Percentiles rank a stretch among this genome's conserved stretches.
phyloP scores from a whole-genome alignment of 2,888 invertebrate genomes.

The Choristoneura rosaceana region DNA sequence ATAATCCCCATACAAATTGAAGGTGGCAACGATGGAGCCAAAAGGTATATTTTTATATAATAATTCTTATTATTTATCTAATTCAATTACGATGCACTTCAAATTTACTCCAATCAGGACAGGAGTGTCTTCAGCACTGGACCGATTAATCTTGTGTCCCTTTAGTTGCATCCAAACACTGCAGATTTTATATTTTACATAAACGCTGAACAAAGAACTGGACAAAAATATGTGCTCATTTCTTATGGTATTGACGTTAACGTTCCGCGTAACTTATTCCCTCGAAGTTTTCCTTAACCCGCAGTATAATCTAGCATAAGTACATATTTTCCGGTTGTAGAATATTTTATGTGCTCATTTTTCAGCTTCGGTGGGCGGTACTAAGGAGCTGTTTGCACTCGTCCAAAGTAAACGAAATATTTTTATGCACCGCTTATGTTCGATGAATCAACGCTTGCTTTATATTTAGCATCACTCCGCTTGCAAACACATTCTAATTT shows the following conservation, averaged over 20 bases:
- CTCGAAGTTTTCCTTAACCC: slow-evolving; percentile 33
- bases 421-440: slow-evolving; percentile 72
- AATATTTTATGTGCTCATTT: slow-evolving; percentile 48
- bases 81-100: neutral
- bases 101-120: neutral
- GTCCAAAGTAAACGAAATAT: slow-evolving; percentile 77
- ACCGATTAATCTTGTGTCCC: neutral
- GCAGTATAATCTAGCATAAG: slow-evolving; percentile 35
- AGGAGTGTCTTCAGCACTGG: neutral
- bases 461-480: slow-evolving; percentile 72
- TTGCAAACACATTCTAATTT: slow-evolving; percentile 67
- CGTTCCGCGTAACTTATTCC: slow-evolving; percentile 21
- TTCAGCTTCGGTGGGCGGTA: slow-evolving; percentile 84
- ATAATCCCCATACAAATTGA: slow-evolving; percentile 88
- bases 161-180: neutral
- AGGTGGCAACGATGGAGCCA: slow-evolving; percentile 70
- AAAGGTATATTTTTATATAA: slow-evolving; percentile 40
- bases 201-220: neutral
- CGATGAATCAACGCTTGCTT: slow-evolving; percentile 76
- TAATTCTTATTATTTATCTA: neutral
- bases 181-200: neutral
- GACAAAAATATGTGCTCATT: slow-evolving; percentile 22
- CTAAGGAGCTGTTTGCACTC: slow-evolving; percentile 75
- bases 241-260: slow-evolving; percentile 20
- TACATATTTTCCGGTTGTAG: slow-evolving; percentile 51